phyloP scores from a whole-genome alignment of 2,888 invertebrate genomes.

The Tinea pellionella region DNA sequence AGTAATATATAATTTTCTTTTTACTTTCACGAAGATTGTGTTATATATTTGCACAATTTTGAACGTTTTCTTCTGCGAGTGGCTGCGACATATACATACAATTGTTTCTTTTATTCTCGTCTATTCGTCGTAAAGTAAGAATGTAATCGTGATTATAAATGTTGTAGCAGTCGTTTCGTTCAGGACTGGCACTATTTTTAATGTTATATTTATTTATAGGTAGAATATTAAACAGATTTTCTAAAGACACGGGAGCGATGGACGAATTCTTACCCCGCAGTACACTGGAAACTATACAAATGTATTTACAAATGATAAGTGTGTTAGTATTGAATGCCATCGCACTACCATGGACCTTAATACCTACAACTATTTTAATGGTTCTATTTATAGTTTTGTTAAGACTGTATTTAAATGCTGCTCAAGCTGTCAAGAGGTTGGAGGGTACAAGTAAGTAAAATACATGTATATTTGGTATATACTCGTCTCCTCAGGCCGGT shows the following conservation, averaged over 20 bases:
- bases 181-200: too few species aligned
- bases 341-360: conserved; percentile 50
- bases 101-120: too few species aligned
- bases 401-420: conserved; percentile 76
- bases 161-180: too few species aligned
- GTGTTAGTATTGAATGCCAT: conserved; percentile 48
- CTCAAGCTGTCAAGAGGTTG: conserved; percentile 79
- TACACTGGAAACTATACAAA: conserved; percentile 72
- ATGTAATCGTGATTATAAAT: too few species aligned
- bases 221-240: conserved; percentile 79
- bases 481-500: too few species aligned
- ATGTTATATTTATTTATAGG: conserved; percentile 39
- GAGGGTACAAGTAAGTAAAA: conserved; percentile 78
- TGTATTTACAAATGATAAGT: conserved; percentile 47
- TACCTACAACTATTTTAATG: conserved; percentile 45
- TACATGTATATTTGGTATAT: too few species aligned
- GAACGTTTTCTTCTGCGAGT: too few species aligned
- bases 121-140: too few species aligned
- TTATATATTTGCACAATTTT: too few species aligned
- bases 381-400: conserved; percentile 73
- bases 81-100: too few species aligned
- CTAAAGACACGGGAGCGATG: conserved; percentile 85
- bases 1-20: too few species aligned
- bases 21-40: too few species aligned
- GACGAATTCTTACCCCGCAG: conserved; percentile 79